phyloP scores from a whole-genome alignment of 2,797 vertebrate genomes.

The Acipenser oxyrinchus region DNA sequence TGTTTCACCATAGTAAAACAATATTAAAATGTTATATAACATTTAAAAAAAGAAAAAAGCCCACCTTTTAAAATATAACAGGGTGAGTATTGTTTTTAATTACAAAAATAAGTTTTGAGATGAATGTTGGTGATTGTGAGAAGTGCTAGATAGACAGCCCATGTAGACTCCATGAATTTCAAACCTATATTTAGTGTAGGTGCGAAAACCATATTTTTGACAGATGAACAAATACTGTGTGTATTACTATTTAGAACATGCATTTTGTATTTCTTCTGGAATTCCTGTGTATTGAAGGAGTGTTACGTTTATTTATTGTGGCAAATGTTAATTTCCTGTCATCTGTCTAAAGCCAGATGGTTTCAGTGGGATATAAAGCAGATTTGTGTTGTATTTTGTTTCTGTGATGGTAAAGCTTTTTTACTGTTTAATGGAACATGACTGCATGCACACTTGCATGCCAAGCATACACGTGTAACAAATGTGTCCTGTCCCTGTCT shows the following conservation, averaged over 20 bases:
- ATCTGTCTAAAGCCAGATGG: slow-evolving; percentile 36
- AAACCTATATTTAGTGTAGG: neutral
- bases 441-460: slow-evolving; percentile 29
- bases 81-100: neutral
- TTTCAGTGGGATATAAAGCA: slow-evolving; percentile 40
- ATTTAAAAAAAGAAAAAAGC: neutral
- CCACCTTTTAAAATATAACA: neutral
- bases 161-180: neutral
- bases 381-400: slow-evolving; percentile 30
- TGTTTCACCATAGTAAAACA: no score
- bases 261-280: slow-evolving; percentile 10
- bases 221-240: slow-evolving; percentile 14
- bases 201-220: slow-evolving; percentile 7
- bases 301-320: slow-evolving; percentile 29
- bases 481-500: slow-evolving; percentile 9
- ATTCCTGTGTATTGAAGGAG: slow-evolving; percentile 21
- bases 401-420: slow-evolving; percentile 39
- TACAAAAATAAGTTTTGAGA: slow-evolving; percentile 1
- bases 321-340: slow-evolving; percentile 29
- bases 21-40: neutral
- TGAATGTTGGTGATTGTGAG: neutral
- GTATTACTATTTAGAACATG: slow-evolving; percentile 14
- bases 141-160: neutral
- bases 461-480: slow-evolving; percentile 27
- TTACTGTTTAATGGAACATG: slow-evolving; percentile 25